Evolutionary conservation across 2,113 vertebrate genomes (phyloP).

Genomic region (Onychostoma macrolepis): DNA sequence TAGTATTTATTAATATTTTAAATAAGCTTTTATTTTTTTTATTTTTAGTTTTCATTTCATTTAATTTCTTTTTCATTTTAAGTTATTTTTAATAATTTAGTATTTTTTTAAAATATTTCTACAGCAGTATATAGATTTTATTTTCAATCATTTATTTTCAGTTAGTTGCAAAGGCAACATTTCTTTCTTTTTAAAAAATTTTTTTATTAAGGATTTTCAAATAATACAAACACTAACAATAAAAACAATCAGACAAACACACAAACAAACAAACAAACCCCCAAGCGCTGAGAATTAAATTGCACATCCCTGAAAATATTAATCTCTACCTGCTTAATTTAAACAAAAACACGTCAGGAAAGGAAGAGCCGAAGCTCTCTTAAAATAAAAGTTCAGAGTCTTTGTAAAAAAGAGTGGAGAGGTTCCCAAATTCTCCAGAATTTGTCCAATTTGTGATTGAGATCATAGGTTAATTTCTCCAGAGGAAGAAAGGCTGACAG

Average conservation of each 20-base stretch:
- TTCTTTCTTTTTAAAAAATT: no score
- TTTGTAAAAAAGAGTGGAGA: background rate
- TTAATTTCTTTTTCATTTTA: background rate
- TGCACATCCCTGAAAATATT: background rate
- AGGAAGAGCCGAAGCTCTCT: background rate
- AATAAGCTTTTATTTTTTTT: background rate
- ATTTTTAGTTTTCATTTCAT: background rate
- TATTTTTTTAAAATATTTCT: no score
- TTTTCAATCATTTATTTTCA: background rate
- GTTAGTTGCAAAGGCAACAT: background rate
- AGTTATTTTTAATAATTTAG: background rate
- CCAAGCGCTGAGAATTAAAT: background rate
- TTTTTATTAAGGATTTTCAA: no score
- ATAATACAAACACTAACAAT: background rate
- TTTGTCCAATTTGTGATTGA: no score
- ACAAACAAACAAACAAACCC: background rate
- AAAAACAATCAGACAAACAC: background rate
- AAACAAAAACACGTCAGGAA: background rate
- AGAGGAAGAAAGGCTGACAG: no score
- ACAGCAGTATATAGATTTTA: no score
- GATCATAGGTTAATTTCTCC: no score
- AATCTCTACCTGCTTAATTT: background rate
- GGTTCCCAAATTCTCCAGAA: no score
- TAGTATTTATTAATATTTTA: background rate
- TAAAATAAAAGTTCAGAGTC: background rate